Base-by-base conservation (phyloP, 2,797 vertebrate species). In the Lutra lutra region DNA sequence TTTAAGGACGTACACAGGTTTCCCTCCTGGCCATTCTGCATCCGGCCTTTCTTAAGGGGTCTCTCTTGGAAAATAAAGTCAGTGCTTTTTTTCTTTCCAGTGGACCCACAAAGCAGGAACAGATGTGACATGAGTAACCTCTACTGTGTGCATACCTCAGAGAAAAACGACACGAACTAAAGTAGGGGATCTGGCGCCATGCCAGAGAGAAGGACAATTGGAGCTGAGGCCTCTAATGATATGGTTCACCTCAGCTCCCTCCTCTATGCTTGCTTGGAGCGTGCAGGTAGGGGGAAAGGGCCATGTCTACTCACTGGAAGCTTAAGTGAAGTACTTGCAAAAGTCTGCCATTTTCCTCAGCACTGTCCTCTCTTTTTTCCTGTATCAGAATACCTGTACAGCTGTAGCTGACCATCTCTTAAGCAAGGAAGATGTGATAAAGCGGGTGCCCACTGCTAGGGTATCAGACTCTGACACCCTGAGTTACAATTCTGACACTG, bases 41-140 rank as follows among this genome's bases (percentile, higher is more conserved):
- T 95, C 98, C 95, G 95, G 97, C 88, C 95, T 87, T 98, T 97
- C 97, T 96, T 97, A 95, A 95, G 98, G 96, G 95, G 96, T 95
- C 98, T 98, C 97, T 96, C 94, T 96, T 98, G 97, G 98, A 98
- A 98, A 62, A 98, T 98, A 98, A 98, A 98, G 98, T 96, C 95
- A 94, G 97, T 97, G 98, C 98, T 97, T 98, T 98, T 96, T 95
- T 89, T 77, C 62, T 85, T 64, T 85, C 96, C 97, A 98, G 0
- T 98, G 97, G 98, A 97, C 97, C 94, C 95, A 88, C 97, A 98
- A 98, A 99, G 97, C 98, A 98, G 97, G 97, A 98, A 98, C 98
- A 99, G 98, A 98, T 99, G 98, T 98, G 98, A 99, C 98, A 98
- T 68, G 88, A 96, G 96, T 98, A 98, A 99, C 98, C 98, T 97